Conservation (phyloP, 2,113 vertebrate genomes). For the Siniperca knerii region DNA sequence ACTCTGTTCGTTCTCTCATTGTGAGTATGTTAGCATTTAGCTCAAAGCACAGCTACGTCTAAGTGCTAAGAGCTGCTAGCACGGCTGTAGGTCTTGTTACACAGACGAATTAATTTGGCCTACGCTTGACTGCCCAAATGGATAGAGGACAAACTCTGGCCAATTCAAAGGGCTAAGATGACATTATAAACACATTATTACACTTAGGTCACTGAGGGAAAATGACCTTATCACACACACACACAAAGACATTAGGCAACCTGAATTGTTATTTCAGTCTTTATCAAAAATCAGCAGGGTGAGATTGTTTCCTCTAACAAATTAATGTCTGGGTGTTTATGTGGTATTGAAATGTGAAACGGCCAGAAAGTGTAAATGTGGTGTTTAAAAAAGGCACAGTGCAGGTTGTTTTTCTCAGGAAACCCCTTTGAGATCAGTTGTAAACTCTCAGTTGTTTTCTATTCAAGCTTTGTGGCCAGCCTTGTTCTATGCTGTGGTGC, state of each 20-base stretch:
- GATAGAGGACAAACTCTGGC: background rate
- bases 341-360: conserved; percentile 1
- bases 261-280: background rate
- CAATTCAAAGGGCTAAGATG: background rate
- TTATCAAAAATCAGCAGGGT: conserved; percentile 45
- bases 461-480: background rate
- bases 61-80: background rate
- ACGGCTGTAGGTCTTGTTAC: background rate
- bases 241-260: background rate
- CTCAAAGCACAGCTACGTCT: background rate
- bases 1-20: background rate
- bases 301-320: conserved; percentile 49
- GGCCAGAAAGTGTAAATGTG: background rate
- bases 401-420: conserved; percentile 24
- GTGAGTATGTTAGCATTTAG: background rate
- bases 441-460: conserved; percentile 25
- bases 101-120: background rate
- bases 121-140: background rate
- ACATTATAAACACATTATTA: background rate
- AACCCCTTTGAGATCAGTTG: conserved; percentile 21
- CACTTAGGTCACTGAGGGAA: background rate
- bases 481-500: background rate
- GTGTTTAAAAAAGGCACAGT: background rate
- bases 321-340: conserved; percentile 4
- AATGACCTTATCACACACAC: conserved; percentile 1